Evolutionary conservation across 2,797 vertebrate genomes (phyloP), one percentile per base, ranked within the genome.

Genomic region (Thamnophis elegans): DNA sequence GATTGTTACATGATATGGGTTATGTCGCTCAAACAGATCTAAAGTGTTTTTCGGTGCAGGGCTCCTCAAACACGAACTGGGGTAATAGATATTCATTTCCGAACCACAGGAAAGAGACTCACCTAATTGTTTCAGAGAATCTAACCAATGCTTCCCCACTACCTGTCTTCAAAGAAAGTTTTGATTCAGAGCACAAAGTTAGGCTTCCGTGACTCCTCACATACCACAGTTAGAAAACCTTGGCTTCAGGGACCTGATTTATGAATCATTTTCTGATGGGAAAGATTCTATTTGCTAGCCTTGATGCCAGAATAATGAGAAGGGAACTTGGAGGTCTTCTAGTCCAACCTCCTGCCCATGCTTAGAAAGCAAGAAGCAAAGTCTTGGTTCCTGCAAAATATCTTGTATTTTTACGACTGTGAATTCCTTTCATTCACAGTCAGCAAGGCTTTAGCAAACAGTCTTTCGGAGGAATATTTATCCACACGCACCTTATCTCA

Each of bases 11-110:
- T 60, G 91, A n/a, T 4, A 53, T 90, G 13, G 1, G 0, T 4
- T 93, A 14, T 93, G 20, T 95, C 73, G 91, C 82, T 92, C 53
- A n/a, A n/a, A n/a, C n/a, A n/a, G n/a, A n/a, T n/a, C n/a, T n/a
- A 95, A 11, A 13, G 60, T 62, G 60, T 0, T 0, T 91, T 68
- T 93, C 93, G 93, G 36, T 26, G 94, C 32, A 28, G 59, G n/a
- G n/a, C n/a, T n/a, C n/a, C n/a, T n/a, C n/a, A n/a, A n/a, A n/a
- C n/a, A n/a, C n/a, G 88, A 92, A 87, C 47, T 6, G 9, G 85
- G n/a, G 1, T 92, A 93, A 90, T 47, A 36, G 51, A 56, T 85
- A 94, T 68, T 93, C 13, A 92, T 90, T 97, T 94, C 36, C 85
- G 8, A 53, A 28, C 36, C 86, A 5, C 0, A 47, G 51, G 87